Evolutionary conservation across 2,113 vertebrate genomes (phyloP).

Genomic region (Nothocercus nigrocapillus): DNA sequence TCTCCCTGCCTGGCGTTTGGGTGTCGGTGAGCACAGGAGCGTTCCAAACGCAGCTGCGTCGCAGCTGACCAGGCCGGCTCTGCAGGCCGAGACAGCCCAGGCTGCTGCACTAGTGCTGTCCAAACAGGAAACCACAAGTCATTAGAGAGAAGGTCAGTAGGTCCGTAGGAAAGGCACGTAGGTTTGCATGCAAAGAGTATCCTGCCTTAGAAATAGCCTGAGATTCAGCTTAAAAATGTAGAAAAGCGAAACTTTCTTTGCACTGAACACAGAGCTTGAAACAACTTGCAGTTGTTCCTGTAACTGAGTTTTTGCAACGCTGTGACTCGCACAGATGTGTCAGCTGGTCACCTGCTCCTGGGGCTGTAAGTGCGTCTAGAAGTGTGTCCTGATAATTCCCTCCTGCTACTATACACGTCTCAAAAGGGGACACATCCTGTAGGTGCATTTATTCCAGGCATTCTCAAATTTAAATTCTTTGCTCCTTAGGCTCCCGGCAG

Average conservation of each 20-base stretch:
- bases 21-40: conserved; percentile 4
- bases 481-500: conserved; percentile 29
- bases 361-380: neutral
- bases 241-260: neutral
- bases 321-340: neutral
- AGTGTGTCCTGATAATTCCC: neutral
- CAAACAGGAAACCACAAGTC: conserved; percentile 69
- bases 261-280: neutral
- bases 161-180: conserved; percentile 55
- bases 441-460: neutral
- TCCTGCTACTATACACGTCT: neutral
- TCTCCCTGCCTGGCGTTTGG: conserved; percentile 21
- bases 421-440: neutral
- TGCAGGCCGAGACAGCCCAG: conserved; percentile 45
- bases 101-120: conserved; percentile 51
- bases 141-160: conserved; percentile 58
- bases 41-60: conserved; percentile 41
- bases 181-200: conserved; percentile 53
- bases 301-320: neutral
- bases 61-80: conserved; percentile 6
- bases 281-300: neutral
- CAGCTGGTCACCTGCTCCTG: neutral
- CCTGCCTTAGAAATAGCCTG: conserved; percentile 41
- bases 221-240: conserved; percentile 23
- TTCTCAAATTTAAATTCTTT: conserved; percentile 16